Conservation (phyloP, 1,140 invertebrate species). For the Yoshiicerus persimilis region DNA sequence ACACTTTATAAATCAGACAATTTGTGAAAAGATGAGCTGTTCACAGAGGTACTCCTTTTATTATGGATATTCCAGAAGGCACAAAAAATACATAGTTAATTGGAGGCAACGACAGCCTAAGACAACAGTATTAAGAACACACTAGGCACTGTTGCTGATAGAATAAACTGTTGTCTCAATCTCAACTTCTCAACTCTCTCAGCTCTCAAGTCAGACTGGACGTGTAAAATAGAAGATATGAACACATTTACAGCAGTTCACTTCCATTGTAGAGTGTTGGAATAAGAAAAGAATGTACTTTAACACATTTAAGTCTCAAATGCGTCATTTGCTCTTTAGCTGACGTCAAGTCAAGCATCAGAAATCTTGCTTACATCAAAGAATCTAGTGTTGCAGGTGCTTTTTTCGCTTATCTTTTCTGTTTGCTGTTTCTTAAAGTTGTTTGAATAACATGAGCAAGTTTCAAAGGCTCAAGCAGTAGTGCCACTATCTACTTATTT, state of each 20-base stretch:
- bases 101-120: not conserved
- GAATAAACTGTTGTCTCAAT: not conserved
- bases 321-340: slow-evolving; percentile 2
- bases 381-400: not conserved
- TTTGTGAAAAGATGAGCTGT: not conserved
- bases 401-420: not conserved
- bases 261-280: not conserved
- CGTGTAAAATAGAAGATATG: not conserved
- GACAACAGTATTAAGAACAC: not conserved
- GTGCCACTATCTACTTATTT: not conserved
- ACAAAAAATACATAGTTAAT: not conserved
- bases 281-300: not conserved
- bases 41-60: not conserved
- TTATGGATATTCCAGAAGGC: not conserved
- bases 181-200: not conserved
- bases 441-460: not conserved
- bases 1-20: not conserved
- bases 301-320: not conserved
- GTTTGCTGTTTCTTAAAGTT: not conserved
- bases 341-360: slow-evolving; percentile 18
- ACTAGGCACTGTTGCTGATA: not conserved
- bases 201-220: not conserved
- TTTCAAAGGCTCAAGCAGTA: not conserved
- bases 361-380: slow-evolving; percentile 16
- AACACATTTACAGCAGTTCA: not conserved